A percentile compares a stretch with the other conserved stretches of the same genome.
Evolutionary conservation across 2,888 invertebrate genomes (phyloP).

Genomic region (Rhabditoides inermis): DNA sequence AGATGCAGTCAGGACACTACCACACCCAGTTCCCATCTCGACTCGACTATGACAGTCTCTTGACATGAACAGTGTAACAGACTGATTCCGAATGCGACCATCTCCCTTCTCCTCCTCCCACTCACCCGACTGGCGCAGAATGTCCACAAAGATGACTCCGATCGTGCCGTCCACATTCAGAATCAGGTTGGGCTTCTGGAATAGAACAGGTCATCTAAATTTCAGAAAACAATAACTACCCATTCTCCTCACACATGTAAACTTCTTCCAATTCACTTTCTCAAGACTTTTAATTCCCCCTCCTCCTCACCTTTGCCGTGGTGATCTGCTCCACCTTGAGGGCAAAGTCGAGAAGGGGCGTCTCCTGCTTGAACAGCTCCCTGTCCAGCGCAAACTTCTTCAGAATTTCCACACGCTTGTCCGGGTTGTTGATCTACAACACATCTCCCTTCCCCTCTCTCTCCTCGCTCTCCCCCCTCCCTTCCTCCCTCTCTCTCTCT

Average conservation of each 20-base stretch:
- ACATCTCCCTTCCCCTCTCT: too few relatives aligned
- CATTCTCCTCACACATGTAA: not conserved
- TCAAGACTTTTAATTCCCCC: too few relatives aligned
- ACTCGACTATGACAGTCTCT: too few relatives aligned
- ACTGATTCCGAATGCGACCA: too few relatives aligned
- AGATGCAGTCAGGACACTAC: too few relatives aligned
- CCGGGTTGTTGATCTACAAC: slow-evolving; percentile 84
- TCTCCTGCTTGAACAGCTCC: slow-evolving; percentile 69
- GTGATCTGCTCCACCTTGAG: slow-evolving; percentile 96
- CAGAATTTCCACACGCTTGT: slow-evolving; percentile 89
- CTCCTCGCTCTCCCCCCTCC: too few relatives aligned
- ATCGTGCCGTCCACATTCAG: slow-evolving; percentile 98
- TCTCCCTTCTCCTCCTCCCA: too few relatives aligned
- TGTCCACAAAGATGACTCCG: slow-evolving; percentile 91
- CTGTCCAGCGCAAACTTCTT: slow-evolving; percentile 82
- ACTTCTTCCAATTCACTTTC: not conserved
- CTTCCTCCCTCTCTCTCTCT: too few relatives aligned
- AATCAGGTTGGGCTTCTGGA: slow-evolving; percentile 90
- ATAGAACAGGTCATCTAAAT: slow-evolving; percentile 10
- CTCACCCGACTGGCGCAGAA: slow-evolving; percentile 83
- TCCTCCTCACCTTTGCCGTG: slow-evolving; percentile 68
- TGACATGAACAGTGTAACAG: too few relatives aligned
- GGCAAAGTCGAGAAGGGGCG: slow-evolving; percentile 84
- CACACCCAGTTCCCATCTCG: too few relatives aligned
- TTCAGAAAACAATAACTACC: not conserved